Evolutionary conservation across 2,888 invertebrate species (phyloP).

Genomic region (Sinohyriopsis cumingii): DNA sequence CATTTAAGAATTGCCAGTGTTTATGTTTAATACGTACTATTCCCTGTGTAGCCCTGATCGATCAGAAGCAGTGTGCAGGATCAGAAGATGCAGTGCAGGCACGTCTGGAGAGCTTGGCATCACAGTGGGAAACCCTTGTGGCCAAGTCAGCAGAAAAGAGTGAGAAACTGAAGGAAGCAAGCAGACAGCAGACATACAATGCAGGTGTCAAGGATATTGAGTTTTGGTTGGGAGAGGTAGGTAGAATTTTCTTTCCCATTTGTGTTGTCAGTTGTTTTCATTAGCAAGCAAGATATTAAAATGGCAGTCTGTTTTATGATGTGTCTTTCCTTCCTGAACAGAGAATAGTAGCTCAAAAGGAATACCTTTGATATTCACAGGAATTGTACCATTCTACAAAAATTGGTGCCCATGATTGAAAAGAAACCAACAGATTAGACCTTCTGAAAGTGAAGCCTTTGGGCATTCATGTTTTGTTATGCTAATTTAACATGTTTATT

Average conservation of each 20-base stretch:
- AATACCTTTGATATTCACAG: no score
- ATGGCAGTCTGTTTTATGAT: not conserved
- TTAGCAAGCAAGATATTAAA: no score
- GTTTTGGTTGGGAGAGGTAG: constrained; percentile 99
- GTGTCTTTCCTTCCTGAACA: not conserved
- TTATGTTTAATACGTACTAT: no score
- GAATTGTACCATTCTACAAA: no score
- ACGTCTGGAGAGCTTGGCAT: constrained; percentile 81
- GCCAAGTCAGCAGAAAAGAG: constrained; percentile 99
- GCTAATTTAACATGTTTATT: no score
- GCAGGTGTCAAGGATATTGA: constrained; percentile 99
- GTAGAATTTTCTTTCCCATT: constrained; percentile 13
- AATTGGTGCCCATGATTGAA: no score
- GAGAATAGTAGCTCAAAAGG: no score
- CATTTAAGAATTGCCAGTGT: not conserved
- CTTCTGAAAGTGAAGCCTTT: no score
- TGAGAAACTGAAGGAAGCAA: constrained; percentile 97
- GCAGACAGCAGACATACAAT: constrained; percentile 98
- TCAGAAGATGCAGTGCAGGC: constrained; percentile 96
- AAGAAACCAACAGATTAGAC: no score
- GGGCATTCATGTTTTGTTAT: no score
- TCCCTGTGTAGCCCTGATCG: constrained; percentile 76
- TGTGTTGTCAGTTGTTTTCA: no score
- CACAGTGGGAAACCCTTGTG: constrained; percentile 98
- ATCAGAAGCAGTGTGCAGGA: constrained; percentile 96